phyloP scores from a whole-genome alignment of 2,888 invertebrate species.

The Hydriomena furcata region DNA sequence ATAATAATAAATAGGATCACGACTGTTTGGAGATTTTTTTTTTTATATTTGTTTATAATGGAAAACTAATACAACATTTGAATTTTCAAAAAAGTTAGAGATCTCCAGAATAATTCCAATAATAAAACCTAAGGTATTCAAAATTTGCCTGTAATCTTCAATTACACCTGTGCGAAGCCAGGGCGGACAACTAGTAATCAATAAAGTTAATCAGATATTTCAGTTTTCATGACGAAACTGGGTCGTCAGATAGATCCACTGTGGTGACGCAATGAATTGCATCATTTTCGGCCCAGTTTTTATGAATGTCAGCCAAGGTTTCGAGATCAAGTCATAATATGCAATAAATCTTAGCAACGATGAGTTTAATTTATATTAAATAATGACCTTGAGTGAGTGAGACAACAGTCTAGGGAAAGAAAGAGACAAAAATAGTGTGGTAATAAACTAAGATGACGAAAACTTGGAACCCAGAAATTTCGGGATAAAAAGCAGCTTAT shows the following conservation, averaged over 20 bases:
- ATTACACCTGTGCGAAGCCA: too few species aligned
- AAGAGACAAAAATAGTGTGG: neutral
- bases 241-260: slow-evolving; percentile 31
- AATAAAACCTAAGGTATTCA: too few species aligned
- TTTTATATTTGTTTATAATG: too few species aligned
- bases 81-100: too few species aligned
- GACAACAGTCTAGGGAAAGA: neutral
- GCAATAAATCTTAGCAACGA: slow-evolving; percentile 15
- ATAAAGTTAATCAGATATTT: slow-evolving; percentile 10
- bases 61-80: too few species aligned
- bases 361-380: neutral
- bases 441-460: too few species aligned
- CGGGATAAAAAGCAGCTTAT: too few species aligned
- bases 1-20: neutral
- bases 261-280: slow-evolving; percentile 33
- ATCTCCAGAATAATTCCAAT: too few species aligned
- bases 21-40: too few species aligned
- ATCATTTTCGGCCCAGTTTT: slow-evolving; percentile 38
- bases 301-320: slow-evolving; percentile 54
- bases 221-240: slow-evolving; percentile 32
- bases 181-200: neutral
- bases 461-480: too few species aligned
- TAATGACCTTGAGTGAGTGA: neutral
- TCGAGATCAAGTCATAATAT: slow-evolving; percentile 51
- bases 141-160: too few species aligned